Evolutionary conservation across 2,113 vertebrate species (phyloP), one percentile per base, ranked within the genome.

Genomic region (Rhizomys pruinosus): DNA sequence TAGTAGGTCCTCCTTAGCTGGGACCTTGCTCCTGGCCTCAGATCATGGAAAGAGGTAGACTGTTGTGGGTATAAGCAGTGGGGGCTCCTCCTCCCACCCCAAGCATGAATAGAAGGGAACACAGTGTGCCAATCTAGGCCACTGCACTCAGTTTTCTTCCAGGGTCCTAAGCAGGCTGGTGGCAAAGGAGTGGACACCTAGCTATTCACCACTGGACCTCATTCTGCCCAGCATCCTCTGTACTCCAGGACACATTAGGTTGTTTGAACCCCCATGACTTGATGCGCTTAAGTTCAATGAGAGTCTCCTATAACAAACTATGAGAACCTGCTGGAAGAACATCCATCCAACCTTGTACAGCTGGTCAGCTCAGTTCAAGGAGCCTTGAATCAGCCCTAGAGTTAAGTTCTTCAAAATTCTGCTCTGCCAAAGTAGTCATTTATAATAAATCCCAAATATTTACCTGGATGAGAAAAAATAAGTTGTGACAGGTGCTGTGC

Each of bases 401-500:
- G 9, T 66, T 13, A 17, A 29, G 42, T 34, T 29, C 84, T 84
- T 55, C 3, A 37, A 77, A 69, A 42, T 27, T 57, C 61, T 23
- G 64, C 20, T 90, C 25, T 11, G 4, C 42, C 32, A 15, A 12
- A 25, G 73, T 0, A 7, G 13, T 37, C 74, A 78, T 79, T 89
- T 44, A 37, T 39, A 84, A 10, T 27, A 87, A 17, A 39, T 34
- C 47, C 32, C 9, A 66, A 52, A 68, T 20, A 34, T 87, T 97
- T 91, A 99, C 99, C 99, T 96, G 96, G 90, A 71, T 98, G 98
- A 82, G 98, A 98, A 93, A 99, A 99, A 39, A 99, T 97, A 52
- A 99, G 97, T 0, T 98, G 97, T 0, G 99, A 99, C 82, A 99
- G 98, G 87, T 99, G 99, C 87, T 99, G 98, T 1, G 99, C 99